phyloP scores from a whole-genome alignment of 23 tunicate species.

The Diplosoma virens region DNA sequence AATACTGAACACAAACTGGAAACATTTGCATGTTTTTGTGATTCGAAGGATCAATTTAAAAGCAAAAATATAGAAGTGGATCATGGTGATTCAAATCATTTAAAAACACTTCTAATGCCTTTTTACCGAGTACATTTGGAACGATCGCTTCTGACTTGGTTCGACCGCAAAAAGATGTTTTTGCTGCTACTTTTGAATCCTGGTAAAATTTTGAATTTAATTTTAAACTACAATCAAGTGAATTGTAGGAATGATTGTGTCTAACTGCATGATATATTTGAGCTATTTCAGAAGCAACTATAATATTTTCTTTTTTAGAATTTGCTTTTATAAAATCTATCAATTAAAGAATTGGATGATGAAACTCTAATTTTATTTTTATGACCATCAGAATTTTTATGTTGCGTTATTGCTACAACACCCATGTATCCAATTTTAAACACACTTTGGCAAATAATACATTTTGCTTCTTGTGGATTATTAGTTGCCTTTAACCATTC shows the following conservation, averaged over 20 bases:
- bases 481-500: background rate
- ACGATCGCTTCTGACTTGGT: constrained; percentile 1
- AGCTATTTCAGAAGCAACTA: background rate
- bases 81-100: constrained; percentile 6
- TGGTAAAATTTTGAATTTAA: constrained; percentile 8
- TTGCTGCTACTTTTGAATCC: constrained; percentile 2
- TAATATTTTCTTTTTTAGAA: background rate
- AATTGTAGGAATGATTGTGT: constrained; percentile 6
- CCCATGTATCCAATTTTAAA: constrained; percentile 4
- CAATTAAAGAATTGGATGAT: background rate
- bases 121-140: constrained; percentile 1
- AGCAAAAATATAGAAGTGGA: background rate
- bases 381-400: background rate
- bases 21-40: constrained; percentile 13
- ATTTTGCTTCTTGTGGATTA: background rate
- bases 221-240: background rate
- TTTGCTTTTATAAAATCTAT: background rate
- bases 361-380: background rate
- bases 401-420: background rate
- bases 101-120: background rate
- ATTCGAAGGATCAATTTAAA: constrained; percentile 5
- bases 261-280: constrained; percentile 10
- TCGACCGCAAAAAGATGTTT: constrained; percentile 1
- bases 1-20: constrained; percentile 14
- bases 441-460: background rate